Evolutionary conservation across 1,140 invertebrate genomes (phyloP).

Genomic region (Diabrotica undecimpunctata): DNA sequence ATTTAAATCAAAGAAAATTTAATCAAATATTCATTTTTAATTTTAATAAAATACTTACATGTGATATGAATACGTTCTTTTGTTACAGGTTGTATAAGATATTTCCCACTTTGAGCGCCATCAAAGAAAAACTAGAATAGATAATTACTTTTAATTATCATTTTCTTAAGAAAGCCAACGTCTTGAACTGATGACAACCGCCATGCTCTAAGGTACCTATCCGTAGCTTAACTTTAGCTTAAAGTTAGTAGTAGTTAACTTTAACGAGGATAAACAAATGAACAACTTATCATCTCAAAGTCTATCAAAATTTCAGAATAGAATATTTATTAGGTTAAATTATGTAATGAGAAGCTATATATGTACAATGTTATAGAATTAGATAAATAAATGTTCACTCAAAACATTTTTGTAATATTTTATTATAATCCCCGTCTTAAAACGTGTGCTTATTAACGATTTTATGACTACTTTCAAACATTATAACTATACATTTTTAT

Average conservation of each 20-base stretch:
- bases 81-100: not conserved
- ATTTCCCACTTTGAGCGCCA: not conserved
- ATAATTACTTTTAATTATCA: not conserved
- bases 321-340: slow-evolving; percentile 7
- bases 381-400: too few species aligned
- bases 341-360: too few species aligned
- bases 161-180: too few species aligned
- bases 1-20: not conserved
- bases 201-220: slow-evolving; percentile 7
- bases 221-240: too few species aligned
- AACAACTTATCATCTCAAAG: slow-evolving; percentile 9
- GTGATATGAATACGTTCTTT: not conserved
- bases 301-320: slow-evolving; percentile 14
- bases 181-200: slow-evolving; percentile 10
- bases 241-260: slow-evolving; percentile 7
- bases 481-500: too few species aligned
- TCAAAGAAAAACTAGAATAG: slow-evolving; percentile 4
- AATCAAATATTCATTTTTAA: not conserved
- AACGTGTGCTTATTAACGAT: too few species aligned
- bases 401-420: too few species aligned
- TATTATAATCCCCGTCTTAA: too few species aligned
- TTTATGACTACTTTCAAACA: too few species aligned
- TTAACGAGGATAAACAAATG: slow-evolving; percentile 6
- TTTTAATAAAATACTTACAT: not conserved
- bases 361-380: too few species aligned